Conservation (phyloP, 2,888 invertebrate genomes). For the Masnerella sp. region DNA sequence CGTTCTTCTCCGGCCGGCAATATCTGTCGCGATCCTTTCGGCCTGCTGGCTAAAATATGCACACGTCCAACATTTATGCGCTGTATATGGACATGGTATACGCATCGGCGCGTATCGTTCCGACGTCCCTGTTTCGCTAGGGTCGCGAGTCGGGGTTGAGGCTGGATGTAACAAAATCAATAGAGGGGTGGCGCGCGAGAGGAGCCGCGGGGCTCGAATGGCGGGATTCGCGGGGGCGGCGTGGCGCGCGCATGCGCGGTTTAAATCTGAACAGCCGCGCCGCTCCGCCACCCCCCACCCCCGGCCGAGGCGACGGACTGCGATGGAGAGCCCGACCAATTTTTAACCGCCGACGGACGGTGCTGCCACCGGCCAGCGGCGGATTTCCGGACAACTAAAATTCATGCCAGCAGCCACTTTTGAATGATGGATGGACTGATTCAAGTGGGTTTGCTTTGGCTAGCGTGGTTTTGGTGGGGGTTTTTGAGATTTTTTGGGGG, state of each 20-base stretch:
- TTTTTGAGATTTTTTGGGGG: neutral
- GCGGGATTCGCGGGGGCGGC: conserved; percentile 64
- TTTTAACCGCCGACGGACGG: conserved; percentile 52
- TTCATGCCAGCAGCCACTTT: neutral
- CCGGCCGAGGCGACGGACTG: conserved; percentile 78
- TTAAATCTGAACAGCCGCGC: no score
- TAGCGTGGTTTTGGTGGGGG: neutral
- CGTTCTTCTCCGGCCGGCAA: no score
- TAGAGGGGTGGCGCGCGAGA: conserved; percentile 77
- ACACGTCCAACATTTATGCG: conserved; percentile 60
- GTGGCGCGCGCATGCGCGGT: conserved; percentile 68
- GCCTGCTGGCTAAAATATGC: conserved; percentile 60
- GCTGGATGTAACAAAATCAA: conserved; percentile 78
- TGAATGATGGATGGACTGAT: neutral
- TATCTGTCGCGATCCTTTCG: no score
- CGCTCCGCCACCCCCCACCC: conserved; percentile 74
- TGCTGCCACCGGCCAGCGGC: conserved; percentile 61
- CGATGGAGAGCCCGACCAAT: conserved; percentile 72
- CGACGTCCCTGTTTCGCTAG: conserved; percentile 65
- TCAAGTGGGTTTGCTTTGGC: neutral
- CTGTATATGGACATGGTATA: conserved; percentile 60
- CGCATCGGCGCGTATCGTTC: conserved; percentile 72
- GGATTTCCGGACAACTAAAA: conserved; percentile 21
- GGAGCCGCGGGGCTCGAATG: conserved; percentile 68
- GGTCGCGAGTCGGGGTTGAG: conserved; percentile 71